Evolutionary conservation across 2,888 invertebrate species (phyloP).

Genomic region (Caenorhabditis virilis): DNA sequence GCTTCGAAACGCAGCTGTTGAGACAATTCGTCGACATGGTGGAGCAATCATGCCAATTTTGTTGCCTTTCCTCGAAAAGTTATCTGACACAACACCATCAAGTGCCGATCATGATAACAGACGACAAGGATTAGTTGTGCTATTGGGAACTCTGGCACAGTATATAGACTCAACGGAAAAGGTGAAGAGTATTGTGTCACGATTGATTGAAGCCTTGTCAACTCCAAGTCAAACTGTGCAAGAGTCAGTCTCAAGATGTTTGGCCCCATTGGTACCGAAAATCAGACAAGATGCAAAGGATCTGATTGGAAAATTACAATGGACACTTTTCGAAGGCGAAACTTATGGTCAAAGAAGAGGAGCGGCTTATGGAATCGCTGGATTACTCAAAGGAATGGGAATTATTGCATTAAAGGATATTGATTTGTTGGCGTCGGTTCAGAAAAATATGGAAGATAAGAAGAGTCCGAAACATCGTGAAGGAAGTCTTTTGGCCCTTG

Average conservation of each 20-base stretch:
- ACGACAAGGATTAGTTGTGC: constrained; percentile 88
- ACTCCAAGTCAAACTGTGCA: constrained; percentile 97
- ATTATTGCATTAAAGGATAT: constrained; percentile 87
- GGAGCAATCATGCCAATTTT: constrained; percentile 73
- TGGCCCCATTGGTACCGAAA: constrained; percentile 89
- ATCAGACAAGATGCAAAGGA: constrained; percentile 88
- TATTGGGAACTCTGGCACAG: constrained; percentile 95
- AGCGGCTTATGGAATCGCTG: constrained; percentile 89
- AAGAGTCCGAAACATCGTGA: constrained; percentile 89
- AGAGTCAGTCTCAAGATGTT: constrained; percentile 93
- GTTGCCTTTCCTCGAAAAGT: constrained; percentile 68
- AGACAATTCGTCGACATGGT: constrained; percentile 88
- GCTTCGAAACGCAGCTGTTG: constrained; percentile 92
- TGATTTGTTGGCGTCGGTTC: constrained; percentile 88
- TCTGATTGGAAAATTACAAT: constrained; percentile 84
- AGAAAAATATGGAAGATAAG: constrained; percentile 84
- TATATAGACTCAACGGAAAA: constrained; percentile 74
- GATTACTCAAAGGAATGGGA: constrained; percentile 91
- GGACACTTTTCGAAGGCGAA: constrained; percentile 85
- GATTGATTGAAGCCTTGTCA: constrained; percentile 86
- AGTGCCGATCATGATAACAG: constrained; percentile 80
- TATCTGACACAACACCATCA: constrained; percentile 59
- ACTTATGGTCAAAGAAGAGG: constrained; percentile 91
- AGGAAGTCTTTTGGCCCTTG: constrained; percentile 94
- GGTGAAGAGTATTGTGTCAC: constrained; percentile 79